phyloP scores from a whole-genome alignment of 1,140 invertebrate genomes.

The Nymphalis io region DNA sequence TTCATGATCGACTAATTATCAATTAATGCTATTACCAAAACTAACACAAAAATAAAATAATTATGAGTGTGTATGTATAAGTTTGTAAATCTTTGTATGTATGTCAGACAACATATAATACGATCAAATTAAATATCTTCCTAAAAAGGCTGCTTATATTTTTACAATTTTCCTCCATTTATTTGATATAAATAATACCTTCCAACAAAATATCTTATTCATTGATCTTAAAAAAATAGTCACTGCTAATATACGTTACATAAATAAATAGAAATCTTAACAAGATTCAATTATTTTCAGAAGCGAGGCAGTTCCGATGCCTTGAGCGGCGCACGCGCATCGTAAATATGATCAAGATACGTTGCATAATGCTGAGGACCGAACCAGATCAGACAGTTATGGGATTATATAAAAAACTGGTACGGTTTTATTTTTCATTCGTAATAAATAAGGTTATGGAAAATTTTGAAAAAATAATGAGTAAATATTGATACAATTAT shows the following conservation, averaged over 20 bases:
- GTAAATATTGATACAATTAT: not conserved
- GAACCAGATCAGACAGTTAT: slow-evolving; percentile 38
- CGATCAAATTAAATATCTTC: too few relatives aligned
- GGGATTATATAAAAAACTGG: slow-evolving; percentile 14
- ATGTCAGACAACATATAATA: too few relatives aligned
- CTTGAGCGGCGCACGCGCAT: slow-evolving; percentile 36
- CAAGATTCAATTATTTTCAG: slow-evolving; percentile 35
- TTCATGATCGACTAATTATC: too few relatives aligned
- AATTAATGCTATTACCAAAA: too few relatives aligned
- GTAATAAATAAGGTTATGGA: not conserved
- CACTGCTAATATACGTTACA: not conserved
- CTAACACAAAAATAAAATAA: too few relatives aligned
- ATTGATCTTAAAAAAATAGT: slow-evolving; percentile 8
- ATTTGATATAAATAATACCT: not conserved
- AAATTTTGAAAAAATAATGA: not conserved
- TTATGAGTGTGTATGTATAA: too few relatives aligned
- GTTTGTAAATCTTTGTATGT: too few relatives aligned
- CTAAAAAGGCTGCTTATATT: too few relatives aligned
- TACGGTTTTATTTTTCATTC: slow-evolving; percentile 5
- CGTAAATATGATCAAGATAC: slow-evolving; percentile 64
- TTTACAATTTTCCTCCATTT: too few relatives aligned
- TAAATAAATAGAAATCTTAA: slow-evolving; percentile 38
- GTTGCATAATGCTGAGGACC: slow-evolving; percentile 48
- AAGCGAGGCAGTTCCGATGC: slow-evolving; percentile 14
- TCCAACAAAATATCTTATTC: not conserved